Evolutionary conservation across 2,888 invertebrate genomes (phyloP), one percentile per base, ranked within the genome.

Genomic region (Halictus quadricinctus): DNA sequence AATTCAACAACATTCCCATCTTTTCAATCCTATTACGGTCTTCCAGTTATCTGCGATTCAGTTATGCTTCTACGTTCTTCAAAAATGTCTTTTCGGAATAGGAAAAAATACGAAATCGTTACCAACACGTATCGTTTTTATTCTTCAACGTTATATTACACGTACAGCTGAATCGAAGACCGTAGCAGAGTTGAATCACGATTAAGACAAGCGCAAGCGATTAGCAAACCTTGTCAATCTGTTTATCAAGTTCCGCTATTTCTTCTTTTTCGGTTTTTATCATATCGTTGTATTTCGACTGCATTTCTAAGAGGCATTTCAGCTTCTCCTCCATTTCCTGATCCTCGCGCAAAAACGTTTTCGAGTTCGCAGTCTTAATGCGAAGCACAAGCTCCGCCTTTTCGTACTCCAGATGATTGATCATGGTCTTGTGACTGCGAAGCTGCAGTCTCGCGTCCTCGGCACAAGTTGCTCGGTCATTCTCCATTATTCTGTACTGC

Each of bases 401-500:
- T 89, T 97, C 97, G 36, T 95, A 94, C 88, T 96, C 96, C 58
- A 97, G 95, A 13, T 95, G 95, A 41, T 95, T 95, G 86, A 97
- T 96, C 88, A 96, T 96, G 91, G 95, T 96, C 90, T 96, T 95
- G 93, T 97, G 96, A 93, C 96, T 96, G 77, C 96, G 95, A 43
- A 97, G 94, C 85, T 96, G 96, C 10, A 96, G 96, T 90, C 96
- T 96, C 43, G 96, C 96, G 92, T 97, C 97, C 91, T 96, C 97
- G 79, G 96, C 96, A 91, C 97, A 97, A 0, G 96, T 96, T 18
- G 96, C 95, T 2, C 97, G 95, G 93, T 98, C 97, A 84, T 97
- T 96, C 94, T 98, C 97, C 97, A 98, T 97, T 89, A 97, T 97
- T 29, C 97, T 96, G 70, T 97, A 97, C 95, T 97, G 98, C 92